Evolutionary conservation across 2,797 vertebrate species (phyloP).

Genomic region (Cuculus canorus): DNA sequence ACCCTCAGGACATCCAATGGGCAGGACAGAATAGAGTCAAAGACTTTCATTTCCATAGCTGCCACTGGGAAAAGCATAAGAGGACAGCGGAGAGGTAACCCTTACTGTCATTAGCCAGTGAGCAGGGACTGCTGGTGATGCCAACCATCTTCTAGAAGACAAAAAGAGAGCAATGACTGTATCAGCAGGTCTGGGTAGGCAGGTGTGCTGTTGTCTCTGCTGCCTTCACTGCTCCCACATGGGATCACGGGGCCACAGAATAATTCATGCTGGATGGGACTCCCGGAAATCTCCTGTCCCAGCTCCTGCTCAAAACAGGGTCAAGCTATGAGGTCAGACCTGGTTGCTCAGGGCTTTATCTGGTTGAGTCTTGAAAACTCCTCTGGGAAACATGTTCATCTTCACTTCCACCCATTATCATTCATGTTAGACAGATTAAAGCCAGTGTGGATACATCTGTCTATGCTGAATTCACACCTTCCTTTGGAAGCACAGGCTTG

Average conservation of each 20-base stretch:
- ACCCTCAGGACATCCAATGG: neutral
- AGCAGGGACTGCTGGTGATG: neutral
- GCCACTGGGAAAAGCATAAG: neutral
- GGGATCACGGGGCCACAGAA: neutral
- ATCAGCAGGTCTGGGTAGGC: neutral
- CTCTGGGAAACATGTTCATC: neutral
- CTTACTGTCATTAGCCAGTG: neutral
- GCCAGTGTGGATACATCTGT: neutral
- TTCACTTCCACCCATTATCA: neutral
- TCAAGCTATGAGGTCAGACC: neutral
- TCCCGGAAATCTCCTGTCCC: neutral
- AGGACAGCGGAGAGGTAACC: neutral
- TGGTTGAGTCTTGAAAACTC: neutral
- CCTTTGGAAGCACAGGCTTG: neutral
- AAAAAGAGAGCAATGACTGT: neutral
- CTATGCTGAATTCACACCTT: neutral
- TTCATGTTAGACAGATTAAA: neutral
- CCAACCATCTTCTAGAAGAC: neutral
- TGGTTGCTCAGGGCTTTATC: neutral
- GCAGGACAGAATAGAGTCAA: neutral
- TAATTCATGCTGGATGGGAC: neutral
- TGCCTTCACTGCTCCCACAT: rapidly evolving
- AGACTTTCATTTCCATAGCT: neutral
- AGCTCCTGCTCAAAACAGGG: neutral
- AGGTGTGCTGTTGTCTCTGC: neutral